Evolutionary conservation across 1,140 invertebrate genomes (phyloP).

Genomic region (Pollicipes pollicipes): DNA sequence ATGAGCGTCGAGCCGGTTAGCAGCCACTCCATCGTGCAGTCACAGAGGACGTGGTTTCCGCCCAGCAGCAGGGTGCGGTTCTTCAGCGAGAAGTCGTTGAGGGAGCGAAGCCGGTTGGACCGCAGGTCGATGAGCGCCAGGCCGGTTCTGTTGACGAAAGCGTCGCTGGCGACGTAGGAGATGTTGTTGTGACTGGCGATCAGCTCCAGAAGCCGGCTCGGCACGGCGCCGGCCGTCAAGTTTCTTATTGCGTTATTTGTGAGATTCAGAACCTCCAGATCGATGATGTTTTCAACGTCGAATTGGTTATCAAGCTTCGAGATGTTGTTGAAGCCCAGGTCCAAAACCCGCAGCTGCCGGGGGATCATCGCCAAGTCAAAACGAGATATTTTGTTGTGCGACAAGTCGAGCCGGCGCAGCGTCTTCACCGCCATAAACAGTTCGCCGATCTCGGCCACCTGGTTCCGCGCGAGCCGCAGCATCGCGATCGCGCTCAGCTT

Average conservation of each 20-base stretch:
- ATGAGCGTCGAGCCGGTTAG: conserved; percentile 57
- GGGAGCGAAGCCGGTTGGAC: conserved; percentile 51
- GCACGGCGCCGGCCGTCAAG: conserved; percentile 81
- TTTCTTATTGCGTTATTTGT: conserved; percentile 70
- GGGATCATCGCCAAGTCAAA: conserved; percentile 54
- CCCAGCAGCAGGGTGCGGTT: conserved; percentile 65
- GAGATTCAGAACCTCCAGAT: conserved; percentile 68
- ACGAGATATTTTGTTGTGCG: conserved; percentile 26
- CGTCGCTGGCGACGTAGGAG: conserved; percentile 52
- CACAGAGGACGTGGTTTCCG: conserved; percentile 73
- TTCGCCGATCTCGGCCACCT: conserved; percentile 47
- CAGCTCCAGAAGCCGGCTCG: conserved; percentile 66
- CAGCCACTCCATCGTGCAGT: conserved; percentile 67
- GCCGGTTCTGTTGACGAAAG: conserved; percentile 63
- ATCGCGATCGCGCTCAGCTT: conserved; percentile 70
- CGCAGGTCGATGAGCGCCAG: conserved; percentile 70
- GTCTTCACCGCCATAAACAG: conserved; percentile 23
- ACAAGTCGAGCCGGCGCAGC: conserved; percentile 50
- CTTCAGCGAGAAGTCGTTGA: conserved; percentile 57
- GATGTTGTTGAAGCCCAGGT: conserved; percentile 71
- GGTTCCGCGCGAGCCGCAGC: conserved; percentile 64
- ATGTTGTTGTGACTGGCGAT: conserved; percentile 80
- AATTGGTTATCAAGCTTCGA: conserved; percentile 65
- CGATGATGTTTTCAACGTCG: conserved; percentile 53
- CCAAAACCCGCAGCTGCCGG: conserved; percentile 57